phyloP scores from a whole-genome alignment of 2,797 vertebrate species.

The Petrocephalus sullivani region DNA sequence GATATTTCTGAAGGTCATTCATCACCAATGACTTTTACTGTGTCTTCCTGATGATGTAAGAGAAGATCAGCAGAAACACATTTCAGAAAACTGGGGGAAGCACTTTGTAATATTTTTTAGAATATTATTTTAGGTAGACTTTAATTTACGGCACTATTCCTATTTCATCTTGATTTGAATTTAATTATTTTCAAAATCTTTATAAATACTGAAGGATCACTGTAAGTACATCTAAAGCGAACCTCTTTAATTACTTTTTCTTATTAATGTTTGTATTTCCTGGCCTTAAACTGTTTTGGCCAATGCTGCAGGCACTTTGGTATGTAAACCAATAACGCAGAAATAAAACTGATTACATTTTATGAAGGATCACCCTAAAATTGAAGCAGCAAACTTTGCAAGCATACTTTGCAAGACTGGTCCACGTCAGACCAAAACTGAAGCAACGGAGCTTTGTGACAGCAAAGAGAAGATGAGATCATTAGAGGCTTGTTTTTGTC shows the following conservation, averaged over 20 bases:
- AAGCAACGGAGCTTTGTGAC: neutral
- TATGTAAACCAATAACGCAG: neutral
- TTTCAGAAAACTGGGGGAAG: neutral
- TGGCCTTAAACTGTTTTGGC: neutral
- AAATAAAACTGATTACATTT: neutral
- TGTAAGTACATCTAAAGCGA: neutral
- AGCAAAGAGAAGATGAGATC: neutral
- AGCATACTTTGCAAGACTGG: neutral
- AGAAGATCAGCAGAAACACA: neutral
- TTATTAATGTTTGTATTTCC: slow-evolving; percentile 1
- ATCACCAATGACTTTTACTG: neutral
- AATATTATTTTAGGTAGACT: neutral
- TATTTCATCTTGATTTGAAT: neutral
- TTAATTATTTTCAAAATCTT: neutral
- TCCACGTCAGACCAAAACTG: neutral
- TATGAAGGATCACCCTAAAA: neutral
- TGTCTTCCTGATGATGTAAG: neutral
- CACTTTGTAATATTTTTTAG: neutral
- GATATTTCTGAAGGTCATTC: neutral
- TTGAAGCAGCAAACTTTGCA: neutral
- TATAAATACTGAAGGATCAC: neutral
- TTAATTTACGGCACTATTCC: neutral
- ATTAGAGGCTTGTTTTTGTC: neutral
- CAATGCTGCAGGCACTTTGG: neutral
- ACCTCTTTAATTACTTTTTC: neutral